Conservation (phyloP, 2,888 invertebrate genomes). For the Rhaphigaster nebulosa region DNA sequence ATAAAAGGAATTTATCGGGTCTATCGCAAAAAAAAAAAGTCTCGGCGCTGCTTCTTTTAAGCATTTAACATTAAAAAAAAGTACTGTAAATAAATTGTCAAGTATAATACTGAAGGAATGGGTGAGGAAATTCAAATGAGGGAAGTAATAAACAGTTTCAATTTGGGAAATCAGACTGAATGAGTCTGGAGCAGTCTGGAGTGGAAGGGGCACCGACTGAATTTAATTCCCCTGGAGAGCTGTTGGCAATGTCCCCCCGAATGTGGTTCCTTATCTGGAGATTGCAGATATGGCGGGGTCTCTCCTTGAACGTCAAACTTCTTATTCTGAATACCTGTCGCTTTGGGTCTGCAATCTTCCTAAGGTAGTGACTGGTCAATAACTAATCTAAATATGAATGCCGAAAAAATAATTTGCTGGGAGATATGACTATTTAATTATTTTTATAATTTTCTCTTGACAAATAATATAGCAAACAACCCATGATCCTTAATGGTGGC, state of each 20-base stretch:
- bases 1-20: not conserved
- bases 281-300: not conserved
- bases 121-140: not conserved
- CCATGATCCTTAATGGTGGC: no score
- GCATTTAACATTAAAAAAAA: not conserved
- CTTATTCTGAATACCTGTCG: not conserved
- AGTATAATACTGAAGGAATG: not conserved
- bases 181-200: not conserved
- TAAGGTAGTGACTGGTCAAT: not conserved
- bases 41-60: not conserved
- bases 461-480: not conserved
- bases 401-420: not conserved
- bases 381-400: not conserved
- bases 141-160: conserved; percentile 45
- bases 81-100: not conserved
- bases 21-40: not conserved
- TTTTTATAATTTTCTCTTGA: not conserved
- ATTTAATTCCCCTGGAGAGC: conserved; percentile 19
- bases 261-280: conserved; percentile 25
- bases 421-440: not conserved
- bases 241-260: not conserved
- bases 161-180: conserved; percentile 36
- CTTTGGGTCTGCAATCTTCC: not conserved
- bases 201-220: not conserved
- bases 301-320: not conserved